These are phyloP conservation scores for Eilema depressum DNA, from an alignment of 2,888 invertebrate species.

Conservation along the genomic window DNA sequence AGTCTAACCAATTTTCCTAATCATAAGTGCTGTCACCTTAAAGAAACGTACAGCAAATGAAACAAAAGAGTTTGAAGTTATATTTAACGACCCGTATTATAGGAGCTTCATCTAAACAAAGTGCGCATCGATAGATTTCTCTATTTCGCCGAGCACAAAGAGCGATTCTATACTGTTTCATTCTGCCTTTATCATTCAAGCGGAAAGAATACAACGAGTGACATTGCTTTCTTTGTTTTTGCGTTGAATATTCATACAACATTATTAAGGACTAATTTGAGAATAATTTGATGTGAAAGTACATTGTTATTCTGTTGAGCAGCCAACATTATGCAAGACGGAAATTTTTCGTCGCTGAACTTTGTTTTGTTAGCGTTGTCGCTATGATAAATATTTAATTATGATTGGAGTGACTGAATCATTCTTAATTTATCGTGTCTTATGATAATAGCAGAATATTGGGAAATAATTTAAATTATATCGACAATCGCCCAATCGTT, in stretches of 20 bases:
- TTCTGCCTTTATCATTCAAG: slow-evolving; percentile 50
- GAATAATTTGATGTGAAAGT: slow-evolving; percentile 46
- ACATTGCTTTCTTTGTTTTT: slow-evolving; percentile 50
- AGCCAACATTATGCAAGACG: slow-evolving; percentile 26
- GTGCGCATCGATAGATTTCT: slow-evolving; percentile 51
- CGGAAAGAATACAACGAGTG: slow-evolving; percentile 54
- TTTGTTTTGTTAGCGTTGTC: slow-evolving; percentile 26
- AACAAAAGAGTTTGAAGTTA: slow-evolving; percentile 11
- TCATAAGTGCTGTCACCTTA: background rate
- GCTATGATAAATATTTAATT: slow-evolving; percentile 26
- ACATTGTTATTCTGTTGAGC: slow-evolving; percentile 38
- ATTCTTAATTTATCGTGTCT: background rate
- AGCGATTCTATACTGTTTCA: slow-evolving; percentile 49
- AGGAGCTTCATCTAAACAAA: slow-evolving; percentile 33
- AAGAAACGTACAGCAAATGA: background rate
- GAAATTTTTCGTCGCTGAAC: slow-evolving; percentile 22
- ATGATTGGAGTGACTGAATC: slow-evolving; percentile 8
- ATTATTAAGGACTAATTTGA: slow-evolving; percentile 50
- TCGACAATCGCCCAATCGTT: background rate
- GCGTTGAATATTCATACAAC: slow-evolving; percentile 49
- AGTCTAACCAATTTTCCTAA: no score
- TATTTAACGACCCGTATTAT: slow-evolving; percentile 18
- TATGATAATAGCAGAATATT: background rate
- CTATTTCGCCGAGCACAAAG: slow-evolving; percentile 54
- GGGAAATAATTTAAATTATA: background rate